Evolutionary conservation across 1,140 invertebrate species (phyloP).

Genomic region (Belonocnema kinseyi): DNA sequence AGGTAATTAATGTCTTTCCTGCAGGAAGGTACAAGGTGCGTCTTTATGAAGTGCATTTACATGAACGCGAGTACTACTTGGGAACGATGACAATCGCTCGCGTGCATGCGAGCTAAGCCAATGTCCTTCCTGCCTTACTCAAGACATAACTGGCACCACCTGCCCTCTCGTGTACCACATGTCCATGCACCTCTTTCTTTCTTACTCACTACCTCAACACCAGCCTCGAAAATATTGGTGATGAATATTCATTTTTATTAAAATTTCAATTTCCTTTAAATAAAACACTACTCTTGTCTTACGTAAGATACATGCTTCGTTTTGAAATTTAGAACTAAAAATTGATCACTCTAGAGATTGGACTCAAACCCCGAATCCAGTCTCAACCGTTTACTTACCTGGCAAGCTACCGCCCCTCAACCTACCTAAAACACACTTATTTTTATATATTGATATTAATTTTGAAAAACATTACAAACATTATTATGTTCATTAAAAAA

Average conservation of each 20-base stretch:
- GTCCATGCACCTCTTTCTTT: conserved; percentile 14
- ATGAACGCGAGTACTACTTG: conserved; percentile 46
- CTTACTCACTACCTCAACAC: not conserved
- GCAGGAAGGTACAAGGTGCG: conserved; percentile 5
- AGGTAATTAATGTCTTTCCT: not conserved
- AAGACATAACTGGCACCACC: conserved; percentile 32
- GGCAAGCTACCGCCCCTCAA: too few species aligned
- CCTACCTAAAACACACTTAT: too few species aligned
- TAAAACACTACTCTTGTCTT: too few species aligned
- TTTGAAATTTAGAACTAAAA: too few species aligned
- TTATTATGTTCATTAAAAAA: not conserved
- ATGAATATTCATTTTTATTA: too few species aligned
- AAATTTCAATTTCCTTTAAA: too few species aligned
- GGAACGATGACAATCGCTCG: conserved; percentile 34
- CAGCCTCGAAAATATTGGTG: not conserved
- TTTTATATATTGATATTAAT: too few species aligned
- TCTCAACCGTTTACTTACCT: too few species aligned
- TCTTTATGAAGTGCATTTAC: conserved; percentile 42
- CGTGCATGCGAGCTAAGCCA: conserved; percentile 32
- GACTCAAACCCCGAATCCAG: too few species aligned
- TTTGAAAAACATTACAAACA: too few species aligned
- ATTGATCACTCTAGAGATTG: too few species aligned
- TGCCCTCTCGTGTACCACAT: conserved; percentile 42
- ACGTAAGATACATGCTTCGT: too few species aligned
- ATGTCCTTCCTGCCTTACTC: conserved; percentile 11